These are phyloP conservation scores for Idaea dimidiata DNA, from an alignment of 2,888 invertebrate genomes.

Conservation along the genomic window DNA sequence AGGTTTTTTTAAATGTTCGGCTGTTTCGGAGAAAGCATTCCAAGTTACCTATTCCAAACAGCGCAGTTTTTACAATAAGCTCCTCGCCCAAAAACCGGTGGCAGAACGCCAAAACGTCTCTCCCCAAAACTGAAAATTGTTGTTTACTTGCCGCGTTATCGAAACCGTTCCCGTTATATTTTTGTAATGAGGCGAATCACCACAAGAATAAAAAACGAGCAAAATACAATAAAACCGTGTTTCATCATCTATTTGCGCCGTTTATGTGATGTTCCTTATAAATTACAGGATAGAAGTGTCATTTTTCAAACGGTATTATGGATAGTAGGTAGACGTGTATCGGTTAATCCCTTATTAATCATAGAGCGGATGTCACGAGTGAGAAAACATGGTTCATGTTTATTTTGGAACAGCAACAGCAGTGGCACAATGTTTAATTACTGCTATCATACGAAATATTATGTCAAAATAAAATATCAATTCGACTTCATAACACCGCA, in stretches of 20 bases:
- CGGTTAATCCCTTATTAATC: slow-evolving; percentile 44
- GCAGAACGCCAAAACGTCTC: slow-evolving; percentile 45
- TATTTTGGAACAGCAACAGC: slow-evolving; percentile 7
- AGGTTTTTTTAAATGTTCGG: slow-evolving; percentile 44
- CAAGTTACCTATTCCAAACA: too few relatives aligned
- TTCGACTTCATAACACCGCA: slow-evolving; percentile 10
- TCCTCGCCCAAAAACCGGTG: slow-evolving; percentile 36
- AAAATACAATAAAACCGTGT: slow-evolving; percentile 52
- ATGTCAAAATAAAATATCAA: too few relatives aligned
- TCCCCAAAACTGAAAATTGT: slow-evolving; percentile 27
- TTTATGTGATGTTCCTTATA: slow-evolving; percentile 43
- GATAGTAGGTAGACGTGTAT: slow-evolving; percentile 24
- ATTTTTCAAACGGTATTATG: slow-evolving; percentile 56
- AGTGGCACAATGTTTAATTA: slow-evolving; percentile 16
- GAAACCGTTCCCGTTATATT: slow-evolving; percentile 44
- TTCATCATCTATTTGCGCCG: slow-evolving; percentile 50
- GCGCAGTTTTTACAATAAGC: slow-evolving; percentile 45
- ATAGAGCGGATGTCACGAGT: slow-evolving; percentile 38
- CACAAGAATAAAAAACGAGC: slow-evolving; percentile 36
- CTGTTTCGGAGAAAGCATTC: slow-evolving; percentile 44
- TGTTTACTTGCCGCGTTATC: slow-evolving; percentile 30
- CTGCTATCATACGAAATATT: too few relatives aligned
- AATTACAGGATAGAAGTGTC: slow-evolving; percentile 37
- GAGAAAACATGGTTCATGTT: slow-evolving; percentile 17
- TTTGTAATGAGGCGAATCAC: slow-evolving; percentile 49